These are phyloP conservation scores for Myotis vivesi DNA, from an alignment of 2,797 vertebrate species.

Conservation along the genomic window DNA sequence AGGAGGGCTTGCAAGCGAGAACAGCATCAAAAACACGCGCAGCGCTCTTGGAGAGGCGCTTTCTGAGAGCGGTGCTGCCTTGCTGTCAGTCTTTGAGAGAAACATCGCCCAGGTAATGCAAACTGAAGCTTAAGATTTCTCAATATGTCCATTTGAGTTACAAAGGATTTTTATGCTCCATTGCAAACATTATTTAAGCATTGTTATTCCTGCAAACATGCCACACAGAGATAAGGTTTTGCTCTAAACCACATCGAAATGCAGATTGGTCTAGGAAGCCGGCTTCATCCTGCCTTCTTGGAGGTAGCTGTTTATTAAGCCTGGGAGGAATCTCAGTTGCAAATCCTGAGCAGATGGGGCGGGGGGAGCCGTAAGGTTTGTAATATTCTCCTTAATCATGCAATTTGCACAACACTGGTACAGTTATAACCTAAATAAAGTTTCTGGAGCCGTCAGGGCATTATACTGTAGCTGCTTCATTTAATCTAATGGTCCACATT, in stretches of 20 bases:
- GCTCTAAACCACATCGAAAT: conserved; percentile 82
- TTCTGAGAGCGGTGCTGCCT: conserved; percentile 60
- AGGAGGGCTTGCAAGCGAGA: conserved; percentile 66
- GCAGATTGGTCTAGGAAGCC: conserved; percentile 78
- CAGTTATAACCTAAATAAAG: conserved; percentile 83
- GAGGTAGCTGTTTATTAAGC: conserved; percentile 85
- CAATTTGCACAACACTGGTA: conserved; percentile 81
- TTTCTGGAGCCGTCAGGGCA: conserved; percentile 79
- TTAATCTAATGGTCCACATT: conserved; percentile 85
- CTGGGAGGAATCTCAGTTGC: conserved; percentile 78
- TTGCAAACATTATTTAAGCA: conserved; percentile 86
- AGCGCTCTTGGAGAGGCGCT: conserved; percentile 65
- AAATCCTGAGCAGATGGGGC: conserved; percentile 63
- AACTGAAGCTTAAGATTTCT: conserved; percentile 80
- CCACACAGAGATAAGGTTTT: conserved; percentile 86
- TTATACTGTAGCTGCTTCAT: conserved; percentile 83
- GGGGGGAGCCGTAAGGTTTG: not conserved
- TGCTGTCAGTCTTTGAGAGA: conserved; percentile 77
- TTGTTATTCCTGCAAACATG: conserved; percentile 87
- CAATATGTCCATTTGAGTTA: conserved; percentile 80
- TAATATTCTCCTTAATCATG: conserved; percentile 80
- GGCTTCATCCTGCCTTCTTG: conserved; percentile 75
- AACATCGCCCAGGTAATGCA: conserved; percentile 73
- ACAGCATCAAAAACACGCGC: conserved; percentile 67
- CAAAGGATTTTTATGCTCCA: conserved; percentile 83